A percentile compares a stretch with the other conserved stretches of the same genome.
These are phyloP conservation scores for Catamblyrhynchus diadema DNA, from an alignment of 2,797 vertebrate species.

Conservation along the genomic window DNA sequence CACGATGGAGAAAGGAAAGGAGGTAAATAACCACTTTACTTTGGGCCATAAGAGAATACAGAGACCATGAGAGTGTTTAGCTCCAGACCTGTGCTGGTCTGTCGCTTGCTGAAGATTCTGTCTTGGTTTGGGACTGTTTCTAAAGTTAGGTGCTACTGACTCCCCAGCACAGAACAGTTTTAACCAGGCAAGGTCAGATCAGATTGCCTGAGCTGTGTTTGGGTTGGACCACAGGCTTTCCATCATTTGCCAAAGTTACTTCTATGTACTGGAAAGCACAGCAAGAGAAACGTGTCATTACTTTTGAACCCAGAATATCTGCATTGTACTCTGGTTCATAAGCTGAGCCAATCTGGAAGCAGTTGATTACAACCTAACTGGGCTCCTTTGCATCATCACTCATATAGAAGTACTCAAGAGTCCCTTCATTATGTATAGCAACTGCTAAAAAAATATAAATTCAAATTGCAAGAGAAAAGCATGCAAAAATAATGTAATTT, in stretches of 20 bases:
- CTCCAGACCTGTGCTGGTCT: neutral
- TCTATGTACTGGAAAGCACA: slow-evolving; percentile 15
- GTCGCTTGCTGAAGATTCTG: neutral
- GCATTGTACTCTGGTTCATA: neutral
- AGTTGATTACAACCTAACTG: neutral
- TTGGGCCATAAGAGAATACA: neutral
- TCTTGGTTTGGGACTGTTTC: slow-evolving; percentile 1
- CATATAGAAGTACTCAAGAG: neutral
- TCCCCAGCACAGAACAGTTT: neutral
- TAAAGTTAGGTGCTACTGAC: slow-evolving; percentile 16
- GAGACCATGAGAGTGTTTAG: neutral
- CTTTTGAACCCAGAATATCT: slow-evolving; percentile 11
- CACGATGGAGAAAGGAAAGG: neutral
- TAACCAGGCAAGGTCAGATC: slow-evolving; percentile 20
- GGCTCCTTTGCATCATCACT: neutral
- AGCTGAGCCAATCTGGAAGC: neutral
- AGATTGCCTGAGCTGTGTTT: slow-evolving; percentile 33
- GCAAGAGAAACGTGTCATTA: neutral
- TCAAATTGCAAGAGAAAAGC: neutral
- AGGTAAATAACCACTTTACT: neutral
- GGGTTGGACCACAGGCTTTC: slow-evolving; percentile 31
- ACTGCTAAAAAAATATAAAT: neutral
- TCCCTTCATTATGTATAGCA: neutral
- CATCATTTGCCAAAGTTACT: slow-evolving; percentile 25
- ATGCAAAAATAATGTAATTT: neutral